Conservation (phyloP, 2,113 vertebrate species). For the Axis porcinus region DNA sequence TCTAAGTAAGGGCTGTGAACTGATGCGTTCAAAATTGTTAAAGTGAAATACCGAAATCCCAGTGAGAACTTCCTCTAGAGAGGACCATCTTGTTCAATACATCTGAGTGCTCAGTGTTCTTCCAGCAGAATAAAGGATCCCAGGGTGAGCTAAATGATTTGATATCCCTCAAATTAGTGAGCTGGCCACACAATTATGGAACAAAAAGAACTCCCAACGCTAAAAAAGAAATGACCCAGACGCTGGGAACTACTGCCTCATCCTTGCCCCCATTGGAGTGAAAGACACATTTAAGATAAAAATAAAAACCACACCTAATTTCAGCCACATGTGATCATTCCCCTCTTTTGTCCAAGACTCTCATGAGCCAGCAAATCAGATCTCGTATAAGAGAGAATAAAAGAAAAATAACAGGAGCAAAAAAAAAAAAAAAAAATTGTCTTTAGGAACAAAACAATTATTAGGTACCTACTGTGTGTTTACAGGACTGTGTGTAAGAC, state of each 20-base stretch:
- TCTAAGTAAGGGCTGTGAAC: background rate
- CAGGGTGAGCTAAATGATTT: slow-evolving; percentile 2
- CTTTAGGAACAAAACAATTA: background rate
- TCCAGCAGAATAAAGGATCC: background rate
- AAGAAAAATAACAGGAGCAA: background rate
- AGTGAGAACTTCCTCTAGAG: background rate
- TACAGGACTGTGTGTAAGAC: background rate
- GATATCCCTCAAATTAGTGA: slow-evolving; percentile 7
- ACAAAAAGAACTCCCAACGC: background rate
- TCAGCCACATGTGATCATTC: background rate
- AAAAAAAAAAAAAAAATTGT: background rate
- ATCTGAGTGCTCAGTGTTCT: slow-evolving; percentile 28
- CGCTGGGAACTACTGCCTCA: background rate
- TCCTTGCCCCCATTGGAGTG: background rate
- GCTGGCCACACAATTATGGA: background rate
- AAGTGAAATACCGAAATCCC: slow-evolving; percentile 1
- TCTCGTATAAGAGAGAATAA: background rate
- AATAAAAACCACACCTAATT: slow-evolving; percentile 49
- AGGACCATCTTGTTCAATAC: background rate
- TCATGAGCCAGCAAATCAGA: background rate
- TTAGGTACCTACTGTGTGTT: background rate
- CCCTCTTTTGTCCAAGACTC: background rate
- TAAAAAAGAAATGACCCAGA: slow-evolving; percentile 5
- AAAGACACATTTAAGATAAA: slow-evolving; percentile 30
- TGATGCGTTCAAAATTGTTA: background rate